A percentile compares a stretch with the other conserved stretches of the same genome.
These are phyloP conservation scores for Antitype chi DNA, from an alignment of 2,888 invertebrate genomes.

Conservation along the genomic window DNA sequence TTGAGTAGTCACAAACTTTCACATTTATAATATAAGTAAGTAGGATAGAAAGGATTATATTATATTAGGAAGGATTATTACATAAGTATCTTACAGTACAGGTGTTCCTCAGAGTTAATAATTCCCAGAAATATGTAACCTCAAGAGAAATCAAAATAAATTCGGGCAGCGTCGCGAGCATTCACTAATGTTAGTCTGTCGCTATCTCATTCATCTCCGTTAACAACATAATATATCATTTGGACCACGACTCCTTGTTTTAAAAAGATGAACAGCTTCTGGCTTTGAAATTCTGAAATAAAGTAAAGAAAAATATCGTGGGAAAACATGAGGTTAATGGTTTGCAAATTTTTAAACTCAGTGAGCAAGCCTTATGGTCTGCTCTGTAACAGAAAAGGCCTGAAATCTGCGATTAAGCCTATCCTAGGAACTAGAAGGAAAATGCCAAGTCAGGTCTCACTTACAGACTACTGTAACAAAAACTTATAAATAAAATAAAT, in stretches of 20 bases:
- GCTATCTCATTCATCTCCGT: conserved; percentile 48
- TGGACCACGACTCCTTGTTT: conserved; percentile 35
- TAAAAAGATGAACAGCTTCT: conserved; percentile 36
- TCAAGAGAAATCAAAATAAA: conserved; percentile 61
- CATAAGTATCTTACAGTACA: conserved; percentile 4
- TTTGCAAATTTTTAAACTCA: background rate
- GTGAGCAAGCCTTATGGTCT: background rate
- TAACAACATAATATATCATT: conserved; percentile 46
- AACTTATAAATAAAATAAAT: no score
- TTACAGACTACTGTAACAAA: background rate
- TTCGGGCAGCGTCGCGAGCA: conserved; percentile 16
- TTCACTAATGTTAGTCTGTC: conserved; percentile 39
- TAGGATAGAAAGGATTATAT: no score
- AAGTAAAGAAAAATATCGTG: conserved; percentile 17
- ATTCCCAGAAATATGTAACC: conserved; percentile 26
- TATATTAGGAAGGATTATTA: no score
- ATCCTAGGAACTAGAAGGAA: no score
- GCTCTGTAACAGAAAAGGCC: background rate
- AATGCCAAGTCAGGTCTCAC: background rate
- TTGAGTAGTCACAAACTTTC: no score
- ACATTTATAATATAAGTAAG: no score
- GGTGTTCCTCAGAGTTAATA: background rate
- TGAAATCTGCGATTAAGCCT: background rate
- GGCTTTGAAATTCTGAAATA: conserved; percentile 7
- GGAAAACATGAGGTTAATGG: background rate